Conservation (phyloP, 2,113 vertebrate species). For the Spea bombifrons region DNA sequence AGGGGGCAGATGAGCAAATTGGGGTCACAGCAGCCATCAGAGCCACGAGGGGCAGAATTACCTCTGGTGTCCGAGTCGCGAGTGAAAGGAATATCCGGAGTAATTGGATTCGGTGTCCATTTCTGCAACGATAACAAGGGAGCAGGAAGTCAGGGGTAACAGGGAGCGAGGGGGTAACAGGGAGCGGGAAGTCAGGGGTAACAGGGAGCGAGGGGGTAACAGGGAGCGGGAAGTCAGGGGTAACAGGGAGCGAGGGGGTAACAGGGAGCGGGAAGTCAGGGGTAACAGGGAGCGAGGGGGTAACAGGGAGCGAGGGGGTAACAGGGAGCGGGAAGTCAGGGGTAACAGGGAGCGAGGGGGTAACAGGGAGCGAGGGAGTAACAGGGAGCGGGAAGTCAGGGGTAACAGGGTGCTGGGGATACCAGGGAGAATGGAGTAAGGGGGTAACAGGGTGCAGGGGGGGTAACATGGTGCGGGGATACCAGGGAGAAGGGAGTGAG, state of each 20-base stretch:
- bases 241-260: neutral
- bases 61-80: slow-evolving; percentile 43
- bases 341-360: neutral
- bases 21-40: neutral
- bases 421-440: too few species aligned
- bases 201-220: neutral
- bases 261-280: neutral
- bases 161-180: neutral
- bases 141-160: neutral
- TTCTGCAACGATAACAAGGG: neutral
- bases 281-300: neutral
- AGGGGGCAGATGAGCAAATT: too few species aligned
- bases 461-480: too few species aligned
- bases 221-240: neutral
- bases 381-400: neutral
- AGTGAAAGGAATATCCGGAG: slow-evolving; percentile 94
- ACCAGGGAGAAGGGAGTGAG: too few species aligned
- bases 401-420: neutral
- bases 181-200: neutral
- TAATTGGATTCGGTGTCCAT: slow-evolving; percentile 98
- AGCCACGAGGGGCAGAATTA: neutral
- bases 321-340: neutral
- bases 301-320: neutral
- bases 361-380: too few species aligned
- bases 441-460: too few species aligned